A percentile compares a stretch with the other conserved stretches of the same genome.
Conservation (phyloP, 2,797 vertebrate genomes). For the Notamacropus eugenii region DNA sequence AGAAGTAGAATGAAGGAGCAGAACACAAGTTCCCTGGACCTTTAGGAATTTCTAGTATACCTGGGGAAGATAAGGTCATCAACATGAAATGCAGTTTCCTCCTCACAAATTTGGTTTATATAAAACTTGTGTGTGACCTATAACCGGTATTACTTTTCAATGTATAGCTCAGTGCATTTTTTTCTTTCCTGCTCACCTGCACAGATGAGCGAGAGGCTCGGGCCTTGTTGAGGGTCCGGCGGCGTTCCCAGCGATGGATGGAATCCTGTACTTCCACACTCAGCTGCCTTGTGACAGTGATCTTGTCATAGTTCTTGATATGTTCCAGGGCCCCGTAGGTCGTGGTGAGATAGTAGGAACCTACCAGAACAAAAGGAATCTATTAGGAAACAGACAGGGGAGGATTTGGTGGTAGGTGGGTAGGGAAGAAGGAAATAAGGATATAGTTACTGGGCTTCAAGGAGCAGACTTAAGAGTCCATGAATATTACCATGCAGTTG, state of each 20-base stretch:
- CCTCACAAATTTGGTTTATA: too few relatives aligned
- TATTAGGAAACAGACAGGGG: neutral
- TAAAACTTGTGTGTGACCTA: too few relatives aligned
- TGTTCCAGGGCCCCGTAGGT: slow-evolving; percentile 97
- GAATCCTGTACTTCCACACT: slow-evolving; percentile 97
- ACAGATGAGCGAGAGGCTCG: slow-evolving; percentile 89
- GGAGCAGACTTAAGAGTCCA: neutral
- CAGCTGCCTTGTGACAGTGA: slow-evolving; percentile 92
- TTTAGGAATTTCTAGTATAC: too few relatives aligned
- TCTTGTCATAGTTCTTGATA: slow-evolving; percentile 96
- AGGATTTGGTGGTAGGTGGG: neutral
- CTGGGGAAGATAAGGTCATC: too few relatives aligned
- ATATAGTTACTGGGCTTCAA: neutral
- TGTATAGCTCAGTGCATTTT: too few relatives aligned
- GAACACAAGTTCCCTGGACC: too few relatives aligned
- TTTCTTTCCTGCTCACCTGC: slow-evolving; percentile 85
- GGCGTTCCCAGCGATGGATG: slow-evolving; percentile 96
- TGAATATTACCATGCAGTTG: neutral
- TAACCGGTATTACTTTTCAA: too few relatives aligned
- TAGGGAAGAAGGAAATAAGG: neutral
- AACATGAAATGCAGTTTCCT: too few relatives aligned
- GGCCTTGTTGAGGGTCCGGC: slow-evolving; percentile 95
- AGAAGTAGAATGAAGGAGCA: too few relatives aligned
- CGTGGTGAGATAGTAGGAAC: slow-evolving; percentile 98
- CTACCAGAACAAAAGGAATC: slow-evolving; percentile 77